A percentile compares a stretch with the other conserved stretches of the same genome.
phyloP scores from a whole-genome alignment of 2,797 vertebrate species.

The Falco rusticolus region DNA sequence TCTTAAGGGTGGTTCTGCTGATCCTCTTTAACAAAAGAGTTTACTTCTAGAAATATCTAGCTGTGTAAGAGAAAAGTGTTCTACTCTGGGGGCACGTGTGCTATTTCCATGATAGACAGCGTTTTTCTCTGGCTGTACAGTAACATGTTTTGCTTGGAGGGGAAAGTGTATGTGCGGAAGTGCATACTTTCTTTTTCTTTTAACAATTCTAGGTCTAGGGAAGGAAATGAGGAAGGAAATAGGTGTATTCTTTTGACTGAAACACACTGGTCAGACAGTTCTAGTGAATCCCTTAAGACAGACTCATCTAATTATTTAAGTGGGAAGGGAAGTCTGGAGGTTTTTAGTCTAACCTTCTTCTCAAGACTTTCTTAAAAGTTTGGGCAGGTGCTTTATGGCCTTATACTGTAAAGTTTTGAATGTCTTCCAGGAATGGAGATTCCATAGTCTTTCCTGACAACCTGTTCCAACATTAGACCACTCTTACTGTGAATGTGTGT shows the following conservation, averaged over 20 bases:
- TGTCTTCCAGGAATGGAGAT: not conserved
- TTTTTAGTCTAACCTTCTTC: not conserved
- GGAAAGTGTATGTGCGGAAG: not conserved
- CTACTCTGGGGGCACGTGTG: not conserved
- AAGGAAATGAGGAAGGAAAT: not conserved
- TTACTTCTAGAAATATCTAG: not conserved
- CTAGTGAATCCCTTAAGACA: not conserved
- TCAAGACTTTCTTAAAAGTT: not conserved
- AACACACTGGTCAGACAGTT: not conserved
- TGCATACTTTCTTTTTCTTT: not conserved
- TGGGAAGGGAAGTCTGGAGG: not conserved
- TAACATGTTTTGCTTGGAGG: not conserved
- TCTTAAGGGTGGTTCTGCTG: not conserved
- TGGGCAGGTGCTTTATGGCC: not conserved
- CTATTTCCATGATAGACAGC: not conserved
- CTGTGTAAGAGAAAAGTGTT: not conserved
- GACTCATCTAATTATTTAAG: not conserved
- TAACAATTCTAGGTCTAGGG: not conserved
- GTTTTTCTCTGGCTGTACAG: not conserved
- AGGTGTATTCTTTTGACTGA: not conserved
- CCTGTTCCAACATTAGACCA: not conserved
- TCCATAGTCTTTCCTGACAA: not conserved
- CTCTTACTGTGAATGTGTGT: not conserved
- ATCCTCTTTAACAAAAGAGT: not conserved
- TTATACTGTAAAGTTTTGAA: not conserved